Evolutionary conservation across 1,140 invertebrate species (phyloP).

Genomic region (Schmidtea mediterranea): DNA sequence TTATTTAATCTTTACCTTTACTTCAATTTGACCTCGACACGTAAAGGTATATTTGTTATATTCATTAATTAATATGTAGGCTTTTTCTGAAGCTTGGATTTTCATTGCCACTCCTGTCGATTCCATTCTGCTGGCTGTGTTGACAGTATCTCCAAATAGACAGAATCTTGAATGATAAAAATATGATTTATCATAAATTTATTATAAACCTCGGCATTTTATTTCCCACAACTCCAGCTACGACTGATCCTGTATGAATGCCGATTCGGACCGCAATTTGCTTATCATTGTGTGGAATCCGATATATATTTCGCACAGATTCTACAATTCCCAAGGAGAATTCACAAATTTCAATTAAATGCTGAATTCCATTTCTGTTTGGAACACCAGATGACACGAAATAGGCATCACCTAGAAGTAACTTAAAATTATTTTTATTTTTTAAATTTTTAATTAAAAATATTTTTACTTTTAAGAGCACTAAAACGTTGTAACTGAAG

Average conservation of each 20-base stretch:
- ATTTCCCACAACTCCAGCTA: slow-evolving; percentile 13
- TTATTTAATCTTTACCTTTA: too few relatives aligned
- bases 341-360: slow-evolving; percentile 47
- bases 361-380: slow-evolving; percentile 44
- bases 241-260: slow-evolving; percentile 9
- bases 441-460: too few relatives aligned
- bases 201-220: slow-evolving; percentile 11
- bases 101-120: slow-evolving; percentile 13
- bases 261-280: slow-evolving; percentile 42
- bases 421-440: too few relatives aligned
- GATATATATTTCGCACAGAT: slow-evolving; percentile 50
- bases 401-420: slow-evolving; percentile 79
- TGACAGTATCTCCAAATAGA: slow-evolving; percentile 20
- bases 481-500: too few relatives aligned
- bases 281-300: slow-evolving; percentile 51
- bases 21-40: too few relatives aligned
- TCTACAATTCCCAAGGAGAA: slow-evolving; percentile 61
- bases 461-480: too few relatives aligned
- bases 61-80: too few relatives aligned
- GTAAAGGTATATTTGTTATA: too few relatives aligned
- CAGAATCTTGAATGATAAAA: slow-evolving; percentile 7
- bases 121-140: slow-evolving; percentile 20
- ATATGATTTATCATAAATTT: too few relatives aligned
- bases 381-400: slow-evolving; percentile 71
- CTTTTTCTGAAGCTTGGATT: too few relatives aligned